phyloP scores from a whole-genome alignment of 2,797 vertebrate genomes.

The Cryptoblepharus egeriae region DNA sequence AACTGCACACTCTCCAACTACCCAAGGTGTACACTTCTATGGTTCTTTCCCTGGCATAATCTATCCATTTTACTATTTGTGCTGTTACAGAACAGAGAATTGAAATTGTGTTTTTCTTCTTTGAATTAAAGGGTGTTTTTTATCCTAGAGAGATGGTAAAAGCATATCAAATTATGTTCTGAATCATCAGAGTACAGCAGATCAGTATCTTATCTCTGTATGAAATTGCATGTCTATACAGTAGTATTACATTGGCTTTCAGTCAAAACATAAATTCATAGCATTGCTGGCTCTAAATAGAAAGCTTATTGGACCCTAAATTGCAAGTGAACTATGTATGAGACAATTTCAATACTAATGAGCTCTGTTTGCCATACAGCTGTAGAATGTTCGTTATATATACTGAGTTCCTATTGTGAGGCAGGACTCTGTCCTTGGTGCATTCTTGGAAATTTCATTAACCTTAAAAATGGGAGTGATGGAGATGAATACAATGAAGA shows the following conservation, averaged over 20 bases:
- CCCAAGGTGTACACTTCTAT: slow-evolving; percentile 21
- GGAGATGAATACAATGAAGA: neutral
- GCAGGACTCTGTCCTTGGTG: neutral
- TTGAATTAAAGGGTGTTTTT: slow-evolving; percentile 57
- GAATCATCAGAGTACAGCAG: slow-evolving; percentile 66
- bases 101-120: slow-evolving; percentile 53
- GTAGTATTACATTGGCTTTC: slow-evolving; percentile 39
- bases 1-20: slow-evolving; percentile 59
- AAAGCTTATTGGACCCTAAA: slow-evolving; percentile 52
- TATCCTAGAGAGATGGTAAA: slow-evolving; percentile 48
- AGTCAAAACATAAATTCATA: slow-evolving; percentile 47
- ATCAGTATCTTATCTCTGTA: slow-evolving; percentile 71
- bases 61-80: slow-evolving; percentile 68
- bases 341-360: slow-evolving; percentile 58
- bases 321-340: slow-evolving; percentile 49
- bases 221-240: slow-evolving; percentile 61
- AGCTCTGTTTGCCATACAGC: slow-evolving; percentile 31
- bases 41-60: slow-evolving; percentile 60
- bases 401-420: neutral
- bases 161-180: slow-evolving; percentile 69
- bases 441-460: rapidly evolving
- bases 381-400: neutral
- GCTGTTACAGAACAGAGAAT: slow-evolving; percentile 63
- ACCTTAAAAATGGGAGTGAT: neutral
- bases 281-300: slow-evolving; percentile 39